phyloP scores from a whole-genome alignment of 2,888 invertebrate genomes.

The Itoplectis maculator region DNA sequence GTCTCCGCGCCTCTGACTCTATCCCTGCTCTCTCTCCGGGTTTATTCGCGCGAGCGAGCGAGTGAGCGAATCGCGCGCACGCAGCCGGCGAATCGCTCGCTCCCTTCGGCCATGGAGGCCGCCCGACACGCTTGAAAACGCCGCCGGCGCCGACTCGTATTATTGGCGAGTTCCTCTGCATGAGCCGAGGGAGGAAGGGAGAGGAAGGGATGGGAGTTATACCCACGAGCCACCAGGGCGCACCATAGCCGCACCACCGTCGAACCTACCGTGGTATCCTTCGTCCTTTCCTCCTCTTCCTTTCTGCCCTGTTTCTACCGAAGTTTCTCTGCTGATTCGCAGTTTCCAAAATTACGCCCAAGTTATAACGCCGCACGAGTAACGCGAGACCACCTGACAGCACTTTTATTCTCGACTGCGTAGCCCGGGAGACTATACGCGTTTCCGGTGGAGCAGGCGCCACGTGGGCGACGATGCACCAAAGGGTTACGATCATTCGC shows the following conservation, averaged over 20 bases:
- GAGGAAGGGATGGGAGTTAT: too few species aligned
- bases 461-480: too few species aligned
- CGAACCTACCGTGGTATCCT: background rate
- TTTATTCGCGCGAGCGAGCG: conserved; percentile 22
- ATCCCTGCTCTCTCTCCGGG: conserved; percentile 20
- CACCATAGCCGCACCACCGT: conserved; percentile 41
- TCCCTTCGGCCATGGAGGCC: conserved; percentile 10
- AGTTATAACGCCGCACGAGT: conserved; percentile 32
- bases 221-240: conserved; percentile 14
- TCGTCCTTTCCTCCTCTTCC: background rate
- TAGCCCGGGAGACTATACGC: too few species aligned
- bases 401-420: background rate
- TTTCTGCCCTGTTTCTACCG: conserved; percentile 37
- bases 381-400: background rate
- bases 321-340: conserved; percentile 34
- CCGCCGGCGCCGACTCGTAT: conserved; percentile 42
- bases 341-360: conserved; percentile 53
- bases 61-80: background rate
- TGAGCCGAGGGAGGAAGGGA: background rate
- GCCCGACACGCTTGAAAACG: conserved; percentile 25
- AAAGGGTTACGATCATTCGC: too few species aligned
- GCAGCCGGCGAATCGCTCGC: too few species aligned
- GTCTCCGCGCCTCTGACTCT: too few species aligned
- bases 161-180: conserved; percentile 51
- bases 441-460: background rate